These are phyloP conservation scores for Pomacea maculata DNA, from an alignment of 1,140 invertebrate genomes.

Conservation along the genomic window DNA sequence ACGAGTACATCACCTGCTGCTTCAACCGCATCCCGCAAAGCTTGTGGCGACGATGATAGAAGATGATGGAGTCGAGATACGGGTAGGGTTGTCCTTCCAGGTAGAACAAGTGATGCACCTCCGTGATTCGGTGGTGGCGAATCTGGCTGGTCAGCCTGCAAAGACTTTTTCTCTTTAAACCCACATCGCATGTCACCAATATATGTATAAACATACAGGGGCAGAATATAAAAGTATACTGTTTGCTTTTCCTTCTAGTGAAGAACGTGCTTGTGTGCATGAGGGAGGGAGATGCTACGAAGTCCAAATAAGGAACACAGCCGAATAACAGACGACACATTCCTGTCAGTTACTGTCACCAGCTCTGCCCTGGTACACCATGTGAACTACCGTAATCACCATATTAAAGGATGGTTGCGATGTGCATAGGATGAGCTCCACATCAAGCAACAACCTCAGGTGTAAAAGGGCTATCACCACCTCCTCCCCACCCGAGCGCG, in stretches of 20 bases:
- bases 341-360: no score
- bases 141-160: conserved; percentile 39
- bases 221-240: not conserved
- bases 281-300: not conserved
- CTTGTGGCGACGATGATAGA: conserved; percentile 50
- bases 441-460: no score
- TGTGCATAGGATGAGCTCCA: no score
- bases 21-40: conserved; percentile 43
- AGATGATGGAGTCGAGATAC: conserved; percentile 51
- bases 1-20: conserved; percentile 38
- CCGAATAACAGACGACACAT: no score
- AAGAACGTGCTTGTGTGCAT: not conserved
- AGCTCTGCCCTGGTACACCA: no score
- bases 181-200: not conserved
- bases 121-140: conserved; percentile 44
- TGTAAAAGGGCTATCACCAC: no score
- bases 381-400: no score
- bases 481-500: no score
- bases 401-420: no score
- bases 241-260: not conserved
- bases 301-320: no score
- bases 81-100: conserved; percentile 52
- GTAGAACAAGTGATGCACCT: conserved; percentile 45
- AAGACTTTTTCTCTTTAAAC: not conserved
- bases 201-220: no score